Evolutionary conservation across 2,888 invertebrate species (phyloP).

Genomic region (Notodonta dromedarius): DNA sequence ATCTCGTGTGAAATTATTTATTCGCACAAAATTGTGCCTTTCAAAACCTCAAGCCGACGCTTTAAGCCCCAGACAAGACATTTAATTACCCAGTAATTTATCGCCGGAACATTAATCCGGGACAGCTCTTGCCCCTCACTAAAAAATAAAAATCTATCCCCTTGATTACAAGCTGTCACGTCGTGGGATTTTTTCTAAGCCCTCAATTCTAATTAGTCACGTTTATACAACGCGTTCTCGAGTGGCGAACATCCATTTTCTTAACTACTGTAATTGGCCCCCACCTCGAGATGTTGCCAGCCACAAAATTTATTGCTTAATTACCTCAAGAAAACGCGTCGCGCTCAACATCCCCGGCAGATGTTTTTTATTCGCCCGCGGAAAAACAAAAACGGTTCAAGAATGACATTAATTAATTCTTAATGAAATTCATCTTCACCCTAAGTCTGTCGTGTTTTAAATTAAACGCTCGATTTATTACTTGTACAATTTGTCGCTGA

Average conservation of each 20-base stretch:
- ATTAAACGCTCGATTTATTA: slow-evolving; percentile 81
- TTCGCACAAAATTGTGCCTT: slow-evolving; percentile 36
- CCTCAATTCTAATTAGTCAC: slow-evolving; percentile 79
- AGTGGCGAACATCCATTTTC: slow-evolving; percentile 77
- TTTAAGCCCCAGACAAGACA: slow-evolving; percentile 62
- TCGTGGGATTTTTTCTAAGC: slow-evolving; percentile 81
- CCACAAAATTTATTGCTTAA: slow-evolving; percentile 84
- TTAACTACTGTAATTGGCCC: slow-evolving; percentile 81
- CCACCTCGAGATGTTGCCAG: slow-evolving; percentile 79
- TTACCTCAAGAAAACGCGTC: slow-evolving; percentile 83
- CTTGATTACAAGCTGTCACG: slow-evolving; percentile 83
- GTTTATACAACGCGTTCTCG: slow-evolving; percentile 55
- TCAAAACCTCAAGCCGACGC: slow-evolving; percentile 37
- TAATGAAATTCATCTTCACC: slow-evolving; percentile 85
- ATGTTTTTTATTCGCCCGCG: slow-evolving; percentile 80
- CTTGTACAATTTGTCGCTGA: slow-evolving; percentile 81
- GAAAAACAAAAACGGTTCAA: slow-evolving; percentile 83
- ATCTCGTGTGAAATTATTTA: slow-evolving; percentile 50
- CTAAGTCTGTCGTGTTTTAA: slow-evolving; percentile 73
- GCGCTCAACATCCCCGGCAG: slow-evolving; percentile 68
- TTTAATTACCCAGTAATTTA: slow-evolving; percentile 81
- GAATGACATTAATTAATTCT: slow-evolving; percentile 85
- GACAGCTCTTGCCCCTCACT: slow-evolving; percentile 63
- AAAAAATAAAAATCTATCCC: slow-evolving; percentile 74
- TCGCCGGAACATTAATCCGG: slow-evolving; percentile 73